These are phyloP conservation scores for Drosophila trapezifrons DNA, from an alignment of 1,140 invertebrate species.

Conservation along the genomic window DNA sequence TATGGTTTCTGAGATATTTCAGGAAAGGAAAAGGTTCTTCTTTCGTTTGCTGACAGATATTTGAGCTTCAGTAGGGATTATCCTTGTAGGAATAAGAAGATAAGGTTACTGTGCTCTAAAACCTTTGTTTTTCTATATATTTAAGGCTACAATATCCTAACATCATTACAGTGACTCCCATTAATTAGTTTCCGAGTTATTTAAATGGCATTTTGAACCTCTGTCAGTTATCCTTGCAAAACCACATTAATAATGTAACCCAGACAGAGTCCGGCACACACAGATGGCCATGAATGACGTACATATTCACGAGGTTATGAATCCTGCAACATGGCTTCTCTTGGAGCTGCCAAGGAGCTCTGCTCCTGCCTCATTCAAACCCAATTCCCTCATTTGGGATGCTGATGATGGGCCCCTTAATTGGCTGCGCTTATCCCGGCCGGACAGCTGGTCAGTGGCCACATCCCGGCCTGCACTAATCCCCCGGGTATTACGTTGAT, in stretches of 20 bases:
- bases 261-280: background rate
- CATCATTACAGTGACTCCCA: no score
- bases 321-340: conserved; percentile 8
- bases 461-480: conserved; percentile 14
- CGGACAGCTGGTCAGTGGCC: background rate
- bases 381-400: background rate
- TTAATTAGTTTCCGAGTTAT: no score
- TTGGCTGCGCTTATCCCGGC: conserved; percentile 17
- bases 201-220: no score
- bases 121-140: no score
- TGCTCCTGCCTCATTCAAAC: background rate
- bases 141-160: no score
- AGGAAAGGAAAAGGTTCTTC: no score
- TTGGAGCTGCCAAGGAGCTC: background rate
- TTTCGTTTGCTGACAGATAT: no score
- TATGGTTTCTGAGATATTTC: background rate
- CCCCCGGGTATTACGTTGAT: conserved; percentile 27
- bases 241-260: conserved; percentile 19
- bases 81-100: no score
- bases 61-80: no score
- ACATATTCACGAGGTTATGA: conserved; percentile 13
- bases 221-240: background rate
- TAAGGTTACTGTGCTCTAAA: no score
- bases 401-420: conserved; percentile 7
- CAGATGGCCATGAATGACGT: conserved; percentile 8